Percentiles rank a stretch among this genome's conserved stretches.
Conservation (phyloP, 2,113 vertebrate species). For the Nothobranchius furzeri region DNA sequence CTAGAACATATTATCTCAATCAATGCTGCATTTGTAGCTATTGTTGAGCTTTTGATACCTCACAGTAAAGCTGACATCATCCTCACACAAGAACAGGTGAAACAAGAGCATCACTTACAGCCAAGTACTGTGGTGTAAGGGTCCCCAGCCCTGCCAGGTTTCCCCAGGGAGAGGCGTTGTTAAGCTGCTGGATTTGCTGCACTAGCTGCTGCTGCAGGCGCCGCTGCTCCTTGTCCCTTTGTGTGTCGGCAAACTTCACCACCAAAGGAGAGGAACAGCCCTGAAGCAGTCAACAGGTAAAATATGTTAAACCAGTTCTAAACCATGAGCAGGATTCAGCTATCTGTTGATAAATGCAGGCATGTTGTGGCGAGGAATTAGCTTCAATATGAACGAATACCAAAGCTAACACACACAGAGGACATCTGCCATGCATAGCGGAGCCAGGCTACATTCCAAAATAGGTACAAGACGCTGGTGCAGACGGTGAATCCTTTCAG, state of each 20-base stretch:
- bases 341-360: constrained; percentile 22
- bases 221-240: constrained; percentile 97
- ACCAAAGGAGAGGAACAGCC: constrained; percentile 97
- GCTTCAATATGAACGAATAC: constrained; percentile 42
- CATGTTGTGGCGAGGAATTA: constrained; percentile 16
- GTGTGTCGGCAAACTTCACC: constrained; percentile 96
- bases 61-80: no score
- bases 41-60: no score
- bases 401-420: constrained; percentile 62
- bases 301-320: constrained; percentile 18
- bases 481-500: constrained; percentile 55
- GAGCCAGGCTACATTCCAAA: constrained; percentile 70
- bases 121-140: constrained; percentile 94
- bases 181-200: constrained; percentile 97
- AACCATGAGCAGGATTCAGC: constrained; percentile 2
- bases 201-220: constrained; percentile 96
- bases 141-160: constrained; percentile 92
- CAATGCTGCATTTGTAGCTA: not conserved
- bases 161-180: constrained; percentile 95
- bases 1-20: no score
- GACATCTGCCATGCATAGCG: constrained; percentile 75
- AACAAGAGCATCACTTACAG: constrained; percentile 83
- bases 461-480: constrained; percentile 48
- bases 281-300: constrained; percentile 74
- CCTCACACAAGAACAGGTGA: no score